Conservation (phyloP, 1,140 invertebrate genomes). For the silkworm (Bombyx mori) region DNA sequence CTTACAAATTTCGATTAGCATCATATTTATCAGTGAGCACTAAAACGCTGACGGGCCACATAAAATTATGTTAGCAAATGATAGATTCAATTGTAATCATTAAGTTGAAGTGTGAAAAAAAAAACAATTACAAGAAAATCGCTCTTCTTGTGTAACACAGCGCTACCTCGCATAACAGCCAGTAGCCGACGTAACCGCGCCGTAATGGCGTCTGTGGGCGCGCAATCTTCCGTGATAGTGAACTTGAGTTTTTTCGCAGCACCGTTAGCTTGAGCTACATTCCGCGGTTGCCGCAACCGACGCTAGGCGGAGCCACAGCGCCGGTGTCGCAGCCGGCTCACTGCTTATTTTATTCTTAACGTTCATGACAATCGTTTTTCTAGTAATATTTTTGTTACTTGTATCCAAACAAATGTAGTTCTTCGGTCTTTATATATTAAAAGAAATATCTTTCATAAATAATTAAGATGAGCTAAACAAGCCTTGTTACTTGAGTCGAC, state of each 20-base stretch:
- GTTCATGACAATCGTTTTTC: too few species aligned
- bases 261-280: slow-evolving; percentile 64
- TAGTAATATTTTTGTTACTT: too few species aligned
- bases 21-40: too few species aligned
- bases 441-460: too few species aligned
- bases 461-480: too few species aligned
- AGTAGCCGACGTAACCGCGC: slow-evolving; percentile 55
- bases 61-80: too few species aligned
- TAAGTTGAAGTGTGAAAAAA: background rate
- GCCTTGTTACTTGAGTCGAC: too few species aligned
- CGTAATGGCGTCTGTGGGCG: slow-evolving; percentile 41
- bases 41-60: too few species aligned
- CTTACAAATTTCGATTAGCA: too few species aligned
- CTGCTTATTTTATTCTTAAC: too few species aligned
- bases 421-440: too few species aligned
- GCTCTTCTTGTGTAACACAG: slow-evolving; percentile 45
- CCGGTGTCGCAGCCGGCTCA: background rate
- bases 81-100: background rate
- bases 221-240: slow-evolving; percentile 66
- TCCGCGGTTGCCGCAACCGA: slow-evolving; percentile 44
- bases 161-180: slow-evolving; percentile 49
- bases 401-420: too few species aligned
- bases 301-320: slow-evolving; percentile 39
- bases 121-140: slow-evolving; percentile 6
- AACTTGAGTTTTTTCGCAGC: slow-evolving; percentile 63